phyloP scores from a whole-genome alignment of 1,140 invertebrate genomes.

The Neodiprion fabricii region DNA sequence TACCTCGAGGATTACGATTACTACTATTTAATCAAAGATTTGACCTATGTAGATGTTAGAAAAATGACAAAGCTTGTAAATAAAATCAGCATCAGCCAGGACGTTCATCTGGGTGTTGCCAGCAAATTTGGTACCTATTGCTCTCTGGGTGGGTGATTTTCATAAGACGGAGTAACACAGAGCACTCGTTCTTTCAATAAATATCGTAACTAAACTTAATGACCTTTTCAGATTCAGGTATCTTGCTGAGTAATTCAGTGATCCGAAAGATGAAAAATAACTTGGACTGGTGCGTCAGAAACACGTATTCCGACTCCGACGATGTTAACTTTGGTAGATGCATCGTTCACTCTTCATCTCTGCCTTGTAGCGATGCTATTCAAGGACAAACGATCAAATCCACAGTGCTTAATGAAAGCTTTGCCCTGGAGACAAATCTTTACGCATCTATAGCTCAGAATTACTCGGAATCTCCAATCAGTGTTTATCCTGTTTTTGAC shows the following conservation, averaged over 20 bases:
- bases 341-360: constrained; percentile 72
- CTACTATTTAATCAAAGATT: constrained; percentile 86
- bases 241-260: constrained; percentile 79
- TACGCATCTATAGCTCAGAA: constrained; percentile 50
- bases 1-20: constrained; percentile 90
- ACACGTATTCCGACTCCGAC: constrained; percentile 78
- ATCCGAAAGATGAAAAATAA: constrained; percentile 74
- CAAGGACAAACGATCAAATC: constrained; percentile 64
- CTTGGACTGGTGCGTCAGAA: constrained; percentile 86
- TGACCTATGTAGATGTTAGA: constrained; percentile 78
- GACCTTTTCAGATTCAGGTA: constrained; percentile 69
- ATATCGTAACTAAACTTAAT: neutral
- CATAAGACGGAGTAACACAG: constrained; percentile 2
- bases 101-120: constrained; percentile 78
- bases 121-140: constrained; percentile 65
- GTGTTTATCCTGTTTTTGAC: constrained; percentile 71
- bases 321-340: constrained; percentile 86
- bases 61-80: constrained; percentile 73
- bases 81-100: constrained; percentile 80
- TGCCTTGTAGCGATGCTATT: constrained; percentile 65
- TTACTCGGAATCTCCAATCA: constrained; percentile 66
- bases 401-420: constrained; percentile 61
- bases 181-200: constrained; percentile 4
- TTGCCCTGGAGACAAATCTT: constrained; percentile 63
- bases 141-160: constrained; percentile 64